Evolutionary conservation across 2,113 vertebrate species (phyloP), one percentile per base, ranked within the genome.

Genomic region (Ariopsis seemanni): DNA sequence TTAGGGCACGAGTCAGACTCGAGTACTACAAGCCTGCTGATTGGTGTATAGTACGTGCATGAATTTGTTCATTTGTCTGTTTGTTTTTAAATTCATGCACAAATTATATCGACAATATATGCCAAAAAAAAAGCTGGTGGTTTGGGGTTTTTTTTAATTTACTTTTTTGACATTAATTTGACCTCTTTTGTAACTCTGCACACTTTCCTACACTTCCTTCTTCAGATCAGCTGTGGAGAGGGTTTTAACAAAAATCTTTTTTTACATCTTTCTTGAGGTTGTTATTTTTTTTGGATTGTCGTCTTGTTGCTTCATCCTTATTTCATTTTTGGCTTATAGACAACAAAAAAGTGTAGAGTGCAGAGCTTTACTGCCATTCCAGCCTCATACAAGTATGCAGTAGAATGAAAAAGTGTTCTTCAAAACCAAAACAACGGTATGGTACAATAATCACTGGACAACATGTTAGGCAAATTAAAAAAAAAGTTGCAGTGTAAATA

Each of bases 391-490:
- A 22, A 74, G 42, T 78, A 78, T 1, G 27, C 14, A 30, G 2
- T 80, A 5, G 52, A 55, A 53, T 55, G 75, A 53, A 78, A 78
- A 17, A 14, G 4, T 1, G 5, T 80, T 80, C 78, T 80, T 15
- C 55, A 80, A 30, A 30, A 7, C 53, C 78, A 80, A 7, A 80
- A 80, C 53, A 80, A 18, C n/a, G 18, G n/a, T 58, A 27, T 8
- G 1, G 25, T 80, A 57, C 78, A 80, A 58, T 80, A 80, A 80
- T 80, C 53, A 80, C 15, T 1, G 53, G 78, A 80, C 53, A 57
- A 80, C 78, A 58, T 80, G 78, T 58, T 30, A 53, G 2, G 5
- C 52, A 80, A 80, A 80, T 80, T 4, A 80, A 55, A 80, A 30
- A 30, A 30, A 80, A 80, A 30, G 53, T 58, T 30, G 53, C 53